Conservation (phyloP, 1,140 invertebrate species). For the Elymnias hypermnestra region DNA sequence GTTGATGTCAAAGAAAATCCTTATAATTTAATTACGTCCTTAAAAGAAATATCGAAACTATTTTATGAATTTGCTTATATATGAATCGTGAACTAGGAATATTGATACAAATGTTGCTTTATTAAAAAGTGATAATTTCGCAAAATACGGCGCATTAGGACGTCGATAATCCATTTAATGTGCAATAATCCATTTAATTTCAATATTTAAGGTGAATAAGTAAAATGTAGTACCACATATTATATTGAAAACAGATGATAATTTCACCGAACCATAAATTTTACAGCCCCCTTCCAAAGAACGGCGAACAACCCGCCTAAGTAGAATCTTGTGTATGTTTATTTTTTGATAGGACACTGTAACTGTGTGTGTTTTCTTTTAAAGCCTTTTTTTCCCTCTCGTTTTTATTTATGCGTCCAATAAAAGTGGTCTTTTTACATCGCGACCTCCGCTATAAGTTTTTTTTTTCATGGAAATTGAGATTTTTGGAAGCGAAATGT, state of each 20-base stretch:
- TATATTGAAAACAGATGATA: constrained; percentile 50
- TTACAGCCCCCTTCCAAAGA: constrained; percentile 60
- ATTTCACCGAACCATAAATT: constrained; percentile 70
- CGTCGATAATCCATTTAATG: too few species aligned
- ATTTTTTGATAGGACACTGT: constrained; percentile 73
- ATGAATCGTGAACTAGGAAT: too few species aligned
- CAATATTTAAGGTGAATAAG: too few species aligned
- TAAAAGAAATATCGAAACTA: too few species aligned
- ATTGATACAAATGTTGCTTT: too few species aligned
- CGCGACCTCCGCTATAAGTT: constrained; percentile 38
- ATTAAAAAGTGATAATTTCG: too few species aligned
- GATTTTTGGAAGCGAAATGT: constrained; percentile 9
- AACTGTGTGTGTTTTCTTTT: constrained; percentile 66
- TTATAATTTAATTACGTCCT: too few species aligned
- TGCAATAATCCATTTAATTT: too few species aligned
- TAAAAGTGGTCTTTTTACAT: constrained; percentile 64
- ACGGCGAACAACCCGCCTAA: constrained; percentile 57
- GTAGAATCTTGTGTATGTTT: constrained; percentile 70
- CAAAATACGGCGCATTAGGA: too few species aligned
- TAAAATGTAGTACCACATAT: constrained; percentile 25
- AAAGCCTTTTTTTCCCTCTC: constrained; percentile 46
- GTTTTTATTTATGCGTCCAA: constrained; percentile 62
- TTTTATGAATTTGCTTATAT: too few species aligned
- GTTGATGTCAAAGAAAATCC: too few species aligned
- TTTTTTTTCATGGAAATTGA: constrained; percentile 53